Conservation (phyloP, 2,888 invertebrate genomes). For the Boloria selene region DNA sequence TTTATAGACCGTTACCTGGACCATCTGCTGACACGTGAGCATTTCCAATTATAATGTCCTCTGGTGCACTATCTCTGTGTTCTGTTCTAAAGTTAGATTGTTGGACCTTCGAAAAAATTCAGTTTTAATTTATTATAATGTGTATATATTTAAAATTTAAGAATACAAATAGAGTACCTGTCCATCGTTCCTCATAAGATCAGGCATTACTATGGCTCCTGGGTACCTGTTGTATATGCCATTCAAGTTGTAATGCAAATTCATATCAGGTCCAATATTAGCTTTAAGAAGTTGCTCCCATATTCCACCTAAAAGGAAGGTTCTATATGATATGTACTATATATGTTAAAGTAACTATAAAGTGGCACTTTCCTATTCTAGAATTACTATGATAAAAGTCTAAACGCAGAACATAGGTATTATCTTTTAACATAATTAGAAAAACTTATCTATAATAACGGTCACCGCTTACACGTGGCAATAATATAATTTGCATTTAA, state of each 20-base stretch:
- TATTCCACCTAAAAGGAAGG: conserved; percentile 61
- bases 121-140: neutral
- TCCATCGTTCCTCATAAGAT: conserved; percentile 70
- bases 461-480: too few species aligned
- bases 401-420: too few species aligned
- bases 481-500: too few species aligned
- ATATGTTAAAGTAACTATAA: too few species aligned
- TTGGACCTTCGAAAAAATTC: conserved; percentile 58
- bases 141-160: neutral
- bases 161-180: conserved; percentile 51
- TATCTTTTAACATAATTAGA: too few species aligned
- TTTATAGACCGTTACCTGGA: conserved; percentile 46
- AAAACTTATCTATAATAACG: too few species aligned
- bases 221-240: conserved; percentile 74
- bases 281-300: conserved; percentile 78
- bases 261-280: conserved; percentile 78
- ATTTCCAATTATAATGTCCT: conserved; percentile 63
- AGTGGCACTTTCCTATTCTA: too few species aligned
- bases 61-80: conserved; percentile 52
- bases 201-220: conserved; percentile 60
- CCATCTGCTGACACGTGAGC: conserved; percentile 52
- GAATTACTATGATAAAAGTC: too few species aligned
- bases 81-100: conserved; percentile 71
- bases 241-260: conserved; percentile 75
- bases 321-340: too few species aligned